Evolutionary conservation across 1,140 invertebrate genomes (phyloP), one percentile per base, ranked within the genome.

Genomic region (Leptinotarsa defecta): DNA sequence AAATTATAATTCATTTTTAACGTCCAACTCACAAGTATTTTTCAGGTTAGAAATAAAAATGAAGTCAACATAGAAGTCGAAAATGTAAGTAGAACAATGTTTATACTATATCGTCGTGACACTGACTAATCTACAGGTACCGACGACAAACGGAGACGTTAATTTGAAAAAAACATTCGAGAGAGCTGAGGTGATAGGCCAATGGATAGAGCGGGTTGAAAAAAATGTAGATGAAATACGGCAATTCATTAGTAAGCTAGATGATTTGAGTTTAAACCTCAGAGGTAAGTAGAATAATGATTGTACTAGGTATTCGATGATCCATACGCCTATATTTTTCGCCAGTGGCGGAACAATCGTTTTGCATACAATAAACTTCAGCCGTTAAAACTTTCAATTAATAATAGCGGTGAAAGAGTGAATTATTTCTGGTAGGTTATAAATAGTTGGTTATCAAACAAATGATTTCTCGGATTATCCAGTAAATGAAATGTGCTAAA

Each of bases 181-280:
- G 74, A 73, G 77, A 24, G 73, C 76, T 15, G 76, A 78, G 67
- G 75, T 80, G 20, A 5, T 80, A 17, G 62, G 68, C 65, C 74
- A 80, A 64, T 80, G 79, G 79, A 75, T 80, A 62, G 76, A 74
- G 57, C 22, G 70, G 20, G 65, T 78, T 17, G 79, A 80, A 73
- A 27, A 73, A 34, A 80, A 80, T 68, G 68, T 75, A 17, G 70
- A 48, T 3, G 34, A 20, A 19, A 24, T 80, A n/a, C 71, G 68
- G 48, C 57, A 70, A 17, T 78, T 75, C 62, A 20, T 77, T 5
- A 71, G 15, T 17, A 76, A 76, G 74, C 17, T 77, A 17, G 73
- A 75, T 27, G 73, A 76, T 17, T 24, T 76, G 15, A 75, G 63
- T 34, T 52, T 73, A 27, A 76, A 77, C 27, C 73, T 76, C 63